These are phyloP conservation scores for Cactoblastis cactorum DNA, from an alignment of 2,888 invertebrate genomes.

Conservation along the genomic window DNA sequence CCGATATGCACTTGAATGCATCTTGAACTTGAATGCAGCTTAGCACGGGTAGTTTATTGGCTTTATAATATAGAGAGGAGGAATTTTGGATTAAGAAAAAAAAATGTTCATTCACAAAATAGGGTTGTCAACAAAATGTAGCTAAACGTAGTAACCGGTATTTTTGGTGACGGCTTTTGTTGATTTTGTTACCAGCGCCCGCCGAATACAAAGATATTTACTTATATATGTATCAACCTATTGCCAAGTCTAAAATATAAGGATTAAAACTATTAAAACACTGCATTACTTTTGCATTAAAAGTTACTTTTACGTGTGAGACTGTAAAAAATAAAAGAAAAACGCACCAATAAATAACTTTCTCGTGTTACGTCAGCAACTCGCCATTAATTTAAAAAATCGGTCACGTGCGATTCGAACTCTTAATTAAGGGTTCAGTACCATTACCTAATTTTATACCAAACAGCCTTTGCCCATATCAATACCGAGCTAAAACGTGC, in stretches of 20 bases:
- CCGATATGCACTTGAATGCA: constrained; percentile 26
- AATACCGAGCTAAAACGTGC: too few relatives aligned
- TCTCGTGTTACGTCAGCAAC: not conserved
- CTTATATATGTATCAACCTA: too few relatives aligned
- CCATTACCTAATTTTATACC: too few relatives aligned
- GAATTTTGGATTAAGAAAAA: not conserved
- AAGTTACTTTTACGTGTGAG: too few relatives aligned
- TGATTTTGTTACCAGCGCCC: not conserved
- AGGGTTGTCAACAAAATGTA: constrained; percentile 6
- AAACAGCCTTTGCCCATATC: too few relatives aligned
- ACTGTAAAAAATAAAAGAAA: too few relatives aligned
- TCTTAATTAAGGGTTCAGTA: too few relatives aligned
- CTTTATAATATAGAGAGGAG: not conserved
- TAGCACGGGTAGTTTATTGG: not conserved
- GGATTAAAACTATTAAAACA: too few relatives aligned
- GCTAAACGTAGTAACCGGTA: constrained; percentile 1
- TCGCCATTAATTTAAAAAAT: not conserved
- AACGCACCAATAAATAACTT: not conserved
- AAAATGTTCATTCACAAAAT: constrained; percentile 2
- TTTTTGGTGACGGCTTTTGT: not conserved
- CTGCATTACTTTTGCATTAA: too few relatives aligned
- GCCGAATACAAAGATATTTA: too few relatives aligned
- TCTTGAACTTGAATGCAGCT: not conserved
- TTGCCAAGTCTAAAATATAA: too few relatives aligned
- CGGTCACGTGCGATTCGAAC: too few relatives aligned